phyloP scores from a whole-genome alignment of 1,140 invertebrate genomes.

The Condylostylus longicornis region DNA sequence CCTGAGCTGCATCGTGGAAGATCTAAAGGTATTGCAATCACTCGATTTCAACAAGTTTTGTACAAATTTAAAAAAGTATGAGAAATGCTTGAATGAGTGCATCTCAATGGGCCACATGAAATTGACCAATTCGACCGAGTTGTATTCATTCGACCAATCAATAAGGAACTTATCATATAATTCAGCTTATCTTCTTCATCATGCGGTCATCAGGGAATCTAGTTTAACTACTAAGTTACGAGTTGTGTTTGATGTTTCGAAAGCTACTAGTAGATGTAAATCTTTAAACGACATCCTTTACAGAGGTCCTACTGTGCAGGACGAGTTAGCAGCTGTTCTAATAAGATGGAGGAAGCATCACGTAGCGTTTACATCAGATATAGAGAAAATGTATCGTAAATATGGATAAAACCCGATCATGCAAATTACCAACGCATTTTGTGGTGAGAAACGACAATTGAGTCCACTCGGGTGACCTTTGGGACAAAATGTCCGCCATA shows the following conservation, averaged over 20 bases:
- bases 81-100: conserved; percentile 18
- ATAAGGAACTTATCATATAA: not conserved
- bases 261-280: conserved; percentile 3
- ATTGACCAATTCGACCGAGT: conserved; percentile 1
- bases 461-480: conserved; percentile 26
- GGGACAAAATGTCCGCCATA: conserved; percentile 22
- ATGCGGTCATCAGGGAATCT: conserved; percentile 13
- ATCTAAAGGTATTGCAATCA: conserved; percentile 23
- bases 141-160: too few species aligned
- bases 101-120: conserved; percentile 17
- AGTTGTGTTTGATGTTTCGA: conserved; percentile 9
- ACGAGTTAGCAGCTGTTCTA: conserved; percentile 18
- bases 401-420: conserved; percentile 15
- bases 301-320: conserved; percentile 9
- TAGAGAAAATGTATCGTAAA: conserved; percentile 24
- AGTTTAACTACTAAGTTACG: conserved; percentile 13
- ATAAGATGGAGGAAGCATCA: conserved; percentile 17
- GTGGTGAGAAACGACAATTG: conserved; percentile 23
- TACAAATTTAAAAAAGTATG: conserved; percentile 14
- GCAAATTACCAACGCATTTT: conserved; percentile 20
- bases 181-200: conserved; percentile 18
- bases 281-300: conserved; percentile 12
- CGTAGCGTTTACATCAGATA: conserved; percentile 20
- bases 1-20: conserved; percentile 7
- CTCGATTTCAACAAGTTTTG: conserved; percentile 16